Evolutionary conservation across 2,888 invertebrate species (phyloP).

Genomic region (Apamea anceps): DNA sequence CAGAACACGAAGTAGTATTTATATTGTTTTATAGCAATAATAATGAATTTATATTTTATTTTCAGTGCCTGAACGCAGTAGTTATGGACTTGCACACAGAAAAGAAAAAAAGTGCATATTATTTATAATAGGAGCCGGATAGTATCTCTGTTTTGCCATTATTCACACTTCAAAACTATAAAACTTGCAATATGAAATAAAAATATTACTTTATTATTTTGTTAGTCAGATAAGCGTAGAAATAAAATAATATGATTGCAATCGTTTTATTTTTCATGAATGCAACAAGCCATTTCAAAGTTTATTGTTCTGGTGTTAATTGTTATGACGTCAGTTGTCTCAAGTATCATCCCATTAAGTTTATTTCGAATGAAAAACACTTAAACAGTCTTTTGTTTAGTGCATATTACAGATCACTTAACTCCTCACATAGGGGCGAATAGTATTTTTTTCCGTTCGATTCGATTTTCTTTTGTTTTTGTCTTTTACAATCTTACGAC

Average conservation of each 20-base stretch:
- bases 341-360: neutral
- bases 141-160: neutral
- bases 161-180: neutral
- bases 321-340: neutral
- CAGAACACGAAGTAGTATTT: neutral
- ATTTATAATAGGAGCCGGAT: neutral
- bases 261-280: slow-evolving; percentile 31
- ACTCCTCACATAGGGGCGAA: neutral
- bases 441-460: neutral
- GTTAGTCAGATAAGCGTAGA: slow-evolving; percentile 20
- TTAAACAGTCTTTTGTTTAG: neutral
- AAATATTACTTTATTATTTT: slow-evolving; percentile 21
- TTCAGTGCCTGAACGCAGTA: neutral
- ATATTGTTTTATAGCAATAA: too few species aligned
- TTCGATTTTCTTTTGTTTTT: neutral
- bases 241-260: slow-evolving; percentile 24
- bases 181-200: slow-evolving; percentile 16
- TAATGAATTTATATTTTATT: neutral
- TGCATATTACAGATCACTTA: neutral
- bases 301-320: slow-evolving; percentile 15
- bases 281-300: slow-evolving; percentile 13
- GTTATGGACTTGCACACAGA: neutral
- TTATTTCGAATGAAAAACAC: neutral
- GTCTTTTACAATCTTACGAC: too few species aligned
- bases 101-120: neutral